Evolutionary conservation across 1,140 invertebrate species (phyloP), one percentile per base, ranked within the genome.

Genomic region (Drosophila oshimai): DNA sequence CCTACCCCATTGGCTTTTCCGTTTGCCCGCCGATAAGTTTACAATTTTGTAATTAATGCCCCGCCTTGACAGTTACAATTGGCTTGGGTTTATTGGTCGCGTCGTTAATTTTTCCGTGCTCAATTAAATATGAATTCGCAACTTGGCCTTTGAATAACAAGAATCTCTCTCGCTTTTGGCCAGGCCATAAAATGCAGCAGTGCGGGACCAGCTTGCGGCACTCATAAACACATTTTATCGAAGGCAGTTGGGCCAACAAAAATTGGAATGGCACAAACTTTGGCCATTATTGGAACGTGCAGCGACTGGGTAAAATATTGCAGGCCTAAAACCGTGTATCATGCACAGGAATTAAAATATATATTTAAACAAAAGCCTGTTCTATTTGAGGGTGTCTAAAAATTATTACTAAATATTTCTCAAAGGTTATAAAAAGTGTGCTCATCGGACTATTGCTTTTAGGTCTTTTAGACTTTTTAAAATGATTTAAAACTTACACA

Each of bases 231-330:
- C 69, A 73, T 74, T 75, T 75, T 70, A 55, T 41, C 37, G 36
- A 34, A 42, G 44, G 51, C 58, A 58, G 57, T 76, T 58, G 29
- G 12, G 47, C 18, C 13, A 15, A 46, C 12, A 33, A 20, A 20
- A 42, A 22, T 17, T 51, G 33, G 44, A 53, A 29, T 33, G 18
- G 18, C 12, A 12, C 6, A 65, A 73, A 54, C 57, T 73, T 73
- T 72, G 57, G 46, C 70, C 49, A 83, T 84, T 83, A 83, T 61
- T 20, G 6, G 44, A 78, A 79, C 71, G 37, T 84, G 79, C 55
- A 46, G 31, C 57, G 46, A 68, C 42, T 77, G 42, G 37, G 26
- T 42, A 39, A 13, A n/a, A 15, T 34, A 22, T 55, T 58, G 54
- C 47, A 39, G 42, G 26, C 61, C 26, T 29, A 18, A 20, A 37